Evolutionary conservation across 2,797 vertebrate genomes (phyloP).

Genomic region (Hydrolagus colliei): DNA sequence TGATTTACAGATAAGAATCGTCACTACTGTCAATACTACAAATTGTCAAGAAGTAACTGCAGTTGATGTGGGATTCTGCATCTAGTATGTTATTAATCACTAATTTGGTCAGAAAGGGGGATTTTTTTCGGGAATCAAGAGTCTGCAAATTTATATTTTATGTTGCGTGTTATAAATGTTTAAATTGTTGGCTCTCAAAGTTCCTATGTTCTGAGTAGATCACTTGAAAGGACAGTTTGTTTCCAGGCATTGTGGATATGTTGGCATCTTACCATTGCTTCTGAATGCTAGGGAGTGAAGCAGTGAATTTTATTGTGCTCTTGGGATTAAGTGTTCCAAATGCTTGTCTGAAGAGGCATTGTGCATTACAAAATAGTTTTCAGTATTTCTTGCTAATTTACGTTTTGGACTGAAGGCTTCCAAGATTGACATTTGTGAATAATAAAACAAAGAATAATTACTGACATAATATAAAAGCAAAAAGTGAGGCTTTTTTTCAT

Average conservation of each 20-base stretch:
- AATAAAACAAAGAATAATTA: not conserved
- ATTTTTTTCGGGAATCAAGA: not conserved
- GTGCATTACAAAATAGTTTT: not conserved
- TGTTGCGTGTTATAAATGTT: slow-evolving; percentile 24
- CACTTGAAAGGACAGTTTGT: slow-evolving; percentile 1
- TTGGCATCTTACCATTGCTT: not conserved
- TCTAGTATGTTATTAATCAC: slow-evolving; percentile 5
- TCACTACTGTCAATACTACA: not conserved
- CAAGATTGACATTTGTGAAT: not conserved
- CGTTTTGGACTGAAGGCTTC: not conserved
- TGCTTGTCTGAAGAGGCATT: not conserved
- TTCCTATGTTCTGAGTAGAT: not conserved
- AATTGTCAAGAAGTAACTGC: slow-evolving; percentile 3
- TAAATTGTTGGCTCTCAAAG: slow-evolving; percentile 28
- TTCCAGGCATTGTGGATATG: slow-evolving; percentile 5
- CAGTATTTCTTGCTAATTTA: slow-evolving; percentile 6
- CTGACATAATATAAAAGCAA: not conserved
- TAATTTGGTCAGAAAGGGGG: slow-evolving; percentile 16
- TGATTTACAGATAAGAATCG: slow-evolving; percentile 6
- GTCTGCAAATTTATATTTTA: slow-evolving; percentile 20
- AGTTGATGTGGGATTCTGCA: not conserved
- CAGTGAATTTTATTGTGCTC: not conserved
- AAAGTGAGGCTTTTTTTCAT: not conserved
- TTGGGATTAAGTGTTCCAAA: not conserved
- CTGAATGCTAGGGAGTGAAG: slow-evolving; percentile 11